Evolutionary conservation across 1,140 invertebrate species (phyloP).

Genomic region (Trachymyrmex septentrionalis): DNA sequence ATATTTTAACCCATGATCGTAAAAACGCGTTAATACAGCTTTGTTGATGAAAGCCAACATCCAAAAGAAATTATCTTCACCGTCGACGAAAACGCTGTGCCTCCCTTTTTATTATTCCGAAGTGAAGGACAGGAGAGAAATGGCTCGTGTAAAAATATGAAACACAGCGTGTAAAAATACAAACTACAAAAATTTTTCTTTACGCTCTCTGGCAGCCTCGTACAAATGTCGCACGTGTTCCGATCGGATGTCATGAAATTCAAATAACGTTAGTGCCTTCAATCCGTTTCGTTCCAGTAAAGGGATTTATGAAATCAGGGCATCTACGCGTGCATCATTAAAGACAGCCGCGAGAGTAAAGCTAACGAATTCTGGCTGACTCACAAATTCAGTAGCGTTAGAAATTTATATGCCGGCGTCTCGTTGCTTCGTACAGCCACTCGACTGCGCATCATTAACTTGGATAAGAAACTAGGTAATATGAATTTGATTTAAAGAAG

Average conservation of each 20-base stretch:
- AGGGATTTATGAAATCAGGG: conserved; percentile 41
- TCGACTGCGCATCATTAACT: conserved; percentile 5
- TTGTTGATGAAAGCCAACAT: no score
- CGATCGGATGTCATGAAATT: conserved; percentile 26
- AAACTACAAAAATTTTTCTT: neutral
- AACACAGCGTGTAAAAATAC: neutral
- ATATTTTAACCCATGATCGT: no score
- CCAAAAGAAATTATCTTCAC: neutral
- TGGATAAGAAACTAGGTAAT: conserved; percentile 21
- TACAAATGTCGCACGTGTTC: neutral
- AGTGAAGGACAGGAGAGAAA: neutral
- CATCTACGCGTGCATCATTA: conserved; percentile 48
- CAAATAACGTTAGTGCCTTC: conserved; percentile 27
- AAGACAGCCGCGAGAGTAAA: conserved; percentile 13
- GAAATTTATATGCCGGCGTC: conserved; percentile 36
- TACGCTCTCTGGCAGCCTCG: neutral
- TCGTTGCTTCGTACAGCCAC: conserved; percentile 4
- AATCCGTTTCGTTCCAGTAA: conserved; percentile 1
- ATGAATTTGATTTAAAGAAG: conserved; percentile 17
- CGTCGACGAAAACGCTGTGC: neutral
- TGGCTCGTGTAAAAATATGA: conserved; percentile 1
- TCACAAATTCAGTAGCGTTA: conserved; percentile 36
- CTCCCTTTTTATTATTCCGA: neutral
- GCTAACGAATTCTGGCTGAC: conserved; percentile 26
- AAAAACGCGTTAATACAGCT: no score